Conservation (phyloP, 2,113 vertebrate species). For the Syngnathus floridae region DNA sequence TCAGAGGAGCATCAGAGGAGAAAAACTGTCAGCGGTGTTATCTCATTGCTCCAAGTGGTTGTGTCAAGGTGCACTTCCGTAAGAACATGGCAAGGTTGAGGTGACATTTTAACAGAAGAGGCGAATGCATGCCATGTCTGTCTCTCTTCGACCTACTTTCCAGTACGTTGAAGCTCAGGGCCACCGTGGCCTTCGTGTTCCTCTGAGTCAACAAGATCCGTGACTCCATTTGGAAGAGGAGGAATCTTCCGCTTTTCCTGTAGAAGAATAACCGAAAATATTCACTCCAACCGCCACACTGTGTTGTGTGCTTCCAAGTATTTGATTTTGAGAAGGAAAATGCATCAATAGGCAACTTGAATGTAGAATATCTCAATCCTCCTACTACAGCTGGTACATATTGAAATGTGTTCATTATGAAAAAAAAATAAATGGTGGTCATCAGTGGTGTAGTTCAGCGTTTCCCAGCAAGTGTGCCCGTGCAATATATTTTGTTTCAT, state of each 20-base stretch:
- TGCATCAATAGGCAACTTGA: too few relatives aligned
- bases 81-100: background rate
- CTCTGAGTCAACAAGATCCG: conserved; percentile 81
- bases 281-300: background rate
- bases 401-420: too few relatives aligned
- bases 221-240: conserved; percentile 89
- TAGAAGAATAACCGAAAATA: background rate
- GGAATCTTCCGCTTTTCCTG: conserved; percentile 97
- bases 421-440: too few relatives aligned
- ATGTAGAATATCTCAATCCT: too few relatives aligned
- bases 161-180: conserved; percentile 91
- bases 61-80: background rate
- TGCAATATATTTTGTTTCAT: background rate
- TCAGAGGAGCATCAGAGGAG: background rate
- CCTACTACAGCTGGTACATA: too few relatives aligned
- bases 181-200: conserved; percentile 88
- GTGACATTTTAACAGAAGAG: background rate
- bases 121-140: background rate
- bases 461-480: background rate
- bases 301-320: background rate
- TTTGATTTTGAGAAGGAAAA: too few relatives aligned
- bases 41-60: background rate
- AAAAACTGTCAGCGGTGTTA: background rate
- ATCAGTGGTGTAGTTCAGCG: background rate
- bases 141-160: conserved; percentile 75